Percentiles rank a stretch among this genome's conserved stretches.
Evolutionary conservation across 2,113 vertebrate genomes (phyloP).

Genomic region (Hydrolagus affinis): DNA sequence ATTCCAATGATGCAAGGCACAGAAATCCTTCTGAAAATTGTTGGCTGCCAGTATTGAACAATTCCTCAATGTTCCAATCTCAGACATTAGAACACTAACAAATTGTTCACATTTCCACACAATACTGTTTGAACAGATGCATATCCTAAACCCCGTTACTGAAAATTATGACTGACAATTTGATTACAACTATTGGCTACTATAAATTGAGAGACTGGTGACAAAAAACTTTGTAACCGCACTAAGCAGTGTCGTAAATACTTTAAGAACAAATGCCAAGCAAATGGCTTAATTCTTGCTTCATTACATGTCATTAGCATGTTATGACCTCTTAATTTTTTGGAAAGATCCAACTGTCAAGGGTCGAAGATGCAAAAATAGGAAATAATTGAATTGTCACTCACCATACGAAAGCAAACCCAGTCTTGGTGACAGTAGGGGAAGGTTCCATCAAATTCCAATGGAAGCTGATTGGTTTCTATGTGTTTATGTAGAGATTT

Average conservation of each 20-base stretch:
- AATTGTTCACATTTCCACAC: not conserved
- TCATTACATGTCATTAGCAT: not conserved
- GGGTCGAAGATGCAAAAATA: not conserved
- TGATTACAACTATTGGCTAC: not conserved
- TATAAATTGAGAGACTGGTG: not conserved
- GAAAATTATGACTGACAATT: not conserved
- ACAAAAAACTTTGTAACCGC: not conserved
- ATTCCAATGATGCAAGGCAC: too few species aligned
- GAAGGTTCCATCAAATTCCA: conserved; percentile 68
- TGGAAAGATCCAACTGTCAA: not conserved
- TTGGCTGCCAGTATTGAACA: too few species aligned
- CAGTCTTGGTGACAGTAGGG: conserved; percentile 74
- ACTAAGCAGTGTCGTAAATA: not conserved
- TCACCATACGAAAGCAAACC: conserved; percentile 77
- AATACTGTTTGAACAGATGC: not conserved
- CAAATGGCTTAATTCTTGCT: not conserved
- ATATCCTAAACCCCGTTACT: not conserved
- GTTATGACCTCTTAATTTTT: not conserved
- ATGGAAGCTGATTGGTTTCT: conserved; percentile 64
- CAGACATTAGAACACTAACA: not conserved
- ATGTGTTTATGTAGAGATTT: conserved; percentile 73
- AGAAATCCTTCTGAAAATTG: too few species aligned
- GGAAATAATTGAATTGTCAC: conserved; percentile 38
- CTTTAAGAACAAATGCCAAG: not conserved
- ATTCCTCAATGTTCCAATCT: too few species aligned